Evolutionary conservation across 2,113 vertebrate species (phyloP).

Genomic region (Amphilophus citrinellus): DNA sequence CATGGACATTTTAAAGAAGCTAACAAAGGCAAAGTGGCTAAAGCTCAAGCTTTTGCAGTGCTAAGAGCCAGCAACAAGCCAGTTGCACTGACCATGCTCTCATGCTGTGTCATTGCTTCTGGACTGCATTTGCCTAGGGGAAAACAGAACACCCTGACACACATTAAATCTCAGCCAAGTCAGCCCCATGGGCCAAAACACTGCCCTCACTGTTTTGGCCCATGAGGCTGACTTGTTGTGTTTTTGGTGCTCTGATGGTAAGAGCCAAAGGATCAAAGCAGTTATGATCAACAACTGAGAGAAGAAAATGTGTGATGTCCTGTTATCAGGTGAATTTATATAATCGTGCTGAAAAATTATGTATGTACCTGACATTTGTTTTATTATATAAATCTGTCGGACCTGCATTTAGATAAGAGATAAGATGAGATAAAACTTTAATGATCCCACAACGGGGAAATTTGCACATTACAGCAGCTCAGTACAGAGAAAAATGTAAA

Average conservation of each 20-base stretch:
- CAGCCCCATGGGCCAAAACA: slow-evolving; percentile 19
- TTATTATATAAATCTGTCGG: not conserved
- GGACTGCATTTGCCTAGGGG: slow-evolving; percentile 14
- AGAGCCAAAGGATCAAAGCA: not conserved
- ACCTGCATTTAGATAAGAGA: not conserved
- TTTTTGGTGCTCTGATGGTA: not conserved
- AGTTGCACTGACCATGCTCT: not conserved
- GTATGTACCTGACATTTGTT: not conserved
- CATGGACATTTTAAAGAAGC: not conserved
- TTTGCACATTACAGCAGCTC: no score
- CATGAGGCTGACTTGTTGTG: no score
- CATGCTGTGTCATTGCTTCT: slow-evolving; percentile 36
- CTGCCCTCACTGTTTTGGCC: no score
- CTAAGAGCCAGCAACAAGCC: not conserved
- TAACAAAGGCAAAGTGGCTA: not conserved
- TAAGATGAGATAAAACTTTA: no score
- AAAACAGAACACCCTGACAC: slow-evolving; percentile 44
- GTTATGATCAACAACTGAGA: not conserved
- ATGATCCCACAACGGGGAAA: no score
- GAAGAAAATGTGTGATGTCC: not conserved
- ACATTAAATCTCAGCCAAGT: slow-evolving; percentile 29
- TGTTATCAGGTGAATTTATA: not conserved
- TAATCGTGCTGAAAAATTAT: not conserved
- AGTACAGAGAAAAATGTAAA: no score
- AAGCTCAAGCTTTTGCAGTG: not conserved